Evolutionary conservation across 2,888 invertebrate species (phyloP), one percentile per base, ranked within the genome.

Genomic region (Morpho achilles): DNA sequence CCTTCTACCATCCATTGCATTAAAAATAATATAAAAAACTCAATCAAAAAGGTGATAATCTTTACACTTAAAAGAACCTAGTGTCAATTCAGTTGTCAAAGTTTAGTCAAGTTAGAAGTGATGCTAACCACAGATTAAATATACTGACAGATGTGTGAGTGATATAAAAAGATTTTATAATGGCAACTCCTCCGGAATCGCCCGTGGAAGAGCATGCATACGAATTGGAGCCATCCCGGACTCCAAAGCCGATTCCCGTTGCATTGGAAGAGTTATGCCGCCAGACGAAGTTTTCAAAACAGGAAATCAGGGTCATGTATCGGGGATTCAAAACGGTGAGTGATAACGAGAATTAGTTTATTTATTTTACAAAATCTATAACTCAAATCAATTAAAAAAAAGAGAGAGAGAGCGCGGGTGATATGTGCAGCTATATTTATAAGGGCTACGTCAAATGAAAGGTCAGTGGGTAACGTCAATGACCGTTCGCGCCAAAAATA

Each of bases 291-390:
- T 99, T 99, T 91, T 96, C 97, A 53, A 94, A 97, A 75, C 97
- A 97, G 82, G 99, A 99, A 89, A 97, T 99, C 68, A 94, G 98
- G 72, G 96, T 98, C 76, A 98, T 99, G 97, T 99, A 99, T 85
- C 92, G 98, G 74, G 98, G 98, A 68, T 99, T 99, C 86, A 99
- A 99, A 91, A 97, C 97, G 94, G 97, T 97, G 69, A 91, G 92
- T 84, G 4, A 8, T 8, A 47, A 50, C 48, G 32, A 32, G 32
- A 2, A 32, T 32, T 32, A 32, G 1, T 32, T 32, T 32, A 32
- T 32, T 5, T 16, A 16, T 16, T 16, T 16, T 16, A 16, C 16
- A 16, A 16, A 16, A 16, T 16, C 16, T 16, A 16, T 16, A 16
- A 1, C 16, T 1, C 16, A n/a, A n/a, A n/a, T n/a, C 16, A 16